Percentiles rank a stretch among this genome's conserved stretches.
phyloP scores from a whole-genome alignment of 2,797 vertebrate genomes.

The Scarus forsteni region DNA sequence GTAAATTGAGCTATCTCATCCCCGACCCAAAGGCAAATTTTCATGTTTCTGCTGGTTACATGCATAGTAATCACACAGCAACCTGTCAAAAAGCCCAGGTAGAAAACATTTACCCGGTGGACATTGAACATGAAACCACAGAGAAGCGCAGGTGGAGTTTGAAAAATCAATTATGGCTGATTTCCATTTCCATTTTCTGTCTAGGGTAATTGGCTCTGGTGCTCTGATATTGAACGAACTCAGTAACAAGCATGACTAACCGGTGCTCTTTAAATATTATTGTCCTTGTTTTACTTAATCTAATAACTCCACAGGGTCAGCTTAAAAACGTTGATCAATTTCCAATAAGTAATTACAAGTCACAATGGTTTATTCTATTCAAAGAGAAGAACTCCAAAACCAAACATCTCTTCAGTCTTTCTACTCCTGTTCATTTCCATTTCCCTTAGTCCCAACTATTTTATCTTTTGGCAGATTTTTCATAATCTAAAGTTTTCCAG shows the following conservation, averaged over 20 bases:
- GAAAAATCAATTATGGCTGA: not conserved
- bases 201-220: not conserved
- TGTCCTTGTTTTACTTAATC: not conserved
- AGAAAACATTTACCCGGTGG: no score
- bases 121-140: no score
- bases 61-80: no score
- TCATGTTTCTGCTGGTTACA: no score
- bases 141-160: not conserved
- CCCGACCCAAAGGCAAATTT: no score
- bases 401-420: not conserved
- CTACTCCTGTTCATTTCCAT: not conserved
- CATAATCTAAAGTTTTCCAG: not conserved
- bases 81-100: no score
- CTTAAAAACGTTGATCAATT: no score
- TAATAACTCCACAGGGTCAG: no score
- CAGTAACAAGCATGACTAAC: not conserved
- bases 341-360: no score
- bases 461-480: not conserved
- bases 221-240: not conserved
- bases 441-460: not conserved
- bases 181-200: not conserved
- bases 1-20: no score
- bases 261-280: not conserved
- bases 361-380: not conserved
- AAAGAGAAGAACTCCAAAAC: not conserved